These are phyloP conservation scores for Ophioderma brevispina DNA, from an alignment of 35 echinoderm and acorn worm genomes.

Conservation along the genomic window DNA sequence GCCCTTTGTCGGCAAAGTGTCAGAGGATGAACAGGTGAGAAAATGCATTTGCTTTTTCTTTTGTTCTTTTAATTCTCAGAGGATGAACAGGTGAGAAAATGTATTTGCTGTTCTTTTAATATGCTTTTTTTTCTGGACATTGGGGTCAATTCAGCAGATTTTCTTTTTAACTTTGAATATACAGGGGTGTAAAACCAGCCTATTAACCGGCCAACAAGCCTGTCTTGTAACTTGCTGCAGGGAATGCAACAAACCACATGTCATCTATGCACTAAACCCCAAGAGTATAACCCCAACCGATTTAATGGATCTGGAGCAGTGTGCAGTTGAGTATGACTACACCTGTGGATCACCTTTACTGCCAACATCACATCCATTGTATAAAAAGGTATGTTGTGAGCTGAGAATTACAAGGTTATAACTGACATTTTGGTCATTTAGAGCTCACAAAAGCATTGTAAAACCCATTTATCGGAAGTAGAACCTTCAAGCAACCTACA, in stretches of 20 bases:
- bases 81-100: too few relatives aligned
- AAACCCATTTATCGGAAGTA: too few relatives aligned
- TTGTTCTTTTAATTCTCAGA: too few relatives aligned
- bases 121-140: too few relatives aligned
- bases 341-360: not conserved
- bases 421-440: too few relatives aligned
- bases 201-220: not conserved
- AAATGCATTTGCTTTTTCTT: too few relatives aligned
- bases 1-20: not conserved
- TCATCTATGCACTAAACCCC: not conserved
- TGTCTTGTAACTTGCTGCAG: not conserved
- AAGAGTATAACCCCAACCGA: not conserved
- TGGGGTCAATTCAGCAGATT: not conserved
- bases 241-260: not conserved
- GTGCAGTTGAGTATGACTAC: not conserved
- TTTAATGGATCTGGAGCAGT: not conserved
- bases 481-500: too few relatives aligned
- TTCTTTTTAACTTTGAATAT: not conserved
- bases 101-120: too few relatives aligned
- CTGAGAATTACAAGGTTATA: too few relatives aligned
- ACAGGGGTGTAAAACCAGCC: not conserved
- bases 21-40: not conserved
- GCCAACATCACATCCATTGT: not conserved
- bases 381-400: not conserved
- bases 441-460: too few relatives aligned